Evolutionary conservation across 2,797 vertebrate genomes (phyloP), one percentile per base, ranked within the genome.

Genomic region (Ficedula albicollis): DNA sequence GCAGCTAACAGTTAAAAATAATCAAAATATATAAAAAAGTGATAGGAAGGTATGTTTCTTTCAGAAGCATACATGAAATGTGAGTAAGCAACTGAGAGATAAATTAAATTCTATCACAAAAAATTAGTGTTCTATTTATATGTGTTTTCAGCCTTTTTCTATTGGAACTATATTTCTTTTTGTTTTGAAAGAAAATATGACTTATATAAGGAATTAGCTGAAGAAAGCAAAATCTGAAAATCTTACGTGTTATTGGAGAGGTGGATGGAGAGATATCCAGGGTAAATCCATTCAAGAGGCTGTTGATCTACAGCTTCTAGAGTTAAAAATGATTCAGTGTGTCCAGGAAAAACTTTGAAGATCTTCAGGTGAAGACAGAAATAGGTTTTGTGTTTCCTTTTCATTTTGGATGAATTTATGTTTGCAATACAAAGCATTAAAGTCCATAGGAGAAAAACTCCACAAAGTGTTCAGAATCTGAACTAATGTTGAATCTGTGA

Each of bases 241-340:
- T 59, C 15, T 58, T 77, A 23, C 9, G n/a, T 62, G 8, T 62
- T 64, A 18, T 29, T 77, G 44, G 29, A 87, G 32, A 21, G 3
- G 5, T 34, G 39, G 25, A 44, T 62, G 22, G 17, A 69, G 30
- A 39, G 8, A 22, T 39, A n/a, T 6, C 39, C 22, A 66, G 6
- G 13, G 25, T 36, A 39, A 10, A 87, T 13, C 3, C 22, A 59
- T 44, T 54, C 21, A 82, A 38, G 46, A 64, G 11, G 7, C 19
- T 84, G 15, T 18, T 82, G 38, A 62, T 41, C 20, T 73, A 30
- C 15, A 58, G 5, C 19, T 66, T 60, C 20, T 69, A 29, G 48
- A 58, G 41, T n/a, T 54, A 64, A 87, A 89, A 76, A 76, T 66
- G 1, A 30, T 23, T 84, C 0, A 0, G 1, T 34, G 6, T 56